Evolutionary conservation across 2,797 vertebrate genomes (phyloP), one percentile per base, ranked within the genome.

Genomic region (Toxotes lorentzi): DNA sequence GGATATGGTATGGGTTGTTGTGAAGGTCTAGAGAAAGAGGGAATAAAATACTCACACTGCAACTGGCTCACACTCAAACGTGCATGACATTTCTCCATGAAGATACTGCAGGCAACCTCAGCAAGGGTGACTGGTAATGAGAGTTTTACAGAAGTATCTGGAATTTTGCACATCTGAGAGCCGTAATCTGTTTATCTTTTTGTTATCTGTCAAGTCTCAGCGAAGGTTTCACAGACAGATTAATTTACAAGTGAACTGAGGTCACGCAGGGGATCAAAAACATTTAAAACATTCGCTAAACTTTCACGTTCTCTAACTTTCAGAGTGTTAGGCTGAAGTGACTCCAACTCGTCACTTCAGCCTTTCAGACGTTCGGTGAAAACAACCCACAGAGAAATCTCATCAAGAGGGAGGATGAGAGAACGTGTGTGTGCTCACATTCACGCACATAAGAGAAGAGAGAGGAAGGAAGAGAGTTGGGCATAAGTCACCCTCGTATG

Each of bases 401-500:
- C 66, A 78, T 81, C 65, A 53, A 75, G 50, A 60, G 51, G 58
- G 40, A 70, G 69, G 54, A 78, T 34, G 60, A 35, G 62, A 38
- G 68, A 76, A 47, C 64, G 72, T 51, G 78, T 59, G 48, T 79
- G 63, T 57, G 70, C 35, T 67, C 59, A 72, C 51, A 74, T 76
- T 66, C 81, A 65, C 74, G 65, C 66, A 69, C 68, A 70, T 60
- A 78, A 67, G 50, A 75, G 68, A 75, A 75, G 63, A 47, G 59
- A 78, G 71, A 81, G 88, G 87, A 92, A 90, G 89, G 89, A 86
- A 89, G 87, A 82, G 89, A 84, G 76, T 80, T 71, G 85, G 88
- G 86, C 82, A 88, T 93, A 94, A 95, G 93, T 95, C 94, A 95
- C 89, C 90, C 91, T 89, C 71, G 79, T 90, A 95, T 92, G 92